Conservation (phyloP, 2,888 invertebrate species). For the Laspeyria flexula region DNA sequence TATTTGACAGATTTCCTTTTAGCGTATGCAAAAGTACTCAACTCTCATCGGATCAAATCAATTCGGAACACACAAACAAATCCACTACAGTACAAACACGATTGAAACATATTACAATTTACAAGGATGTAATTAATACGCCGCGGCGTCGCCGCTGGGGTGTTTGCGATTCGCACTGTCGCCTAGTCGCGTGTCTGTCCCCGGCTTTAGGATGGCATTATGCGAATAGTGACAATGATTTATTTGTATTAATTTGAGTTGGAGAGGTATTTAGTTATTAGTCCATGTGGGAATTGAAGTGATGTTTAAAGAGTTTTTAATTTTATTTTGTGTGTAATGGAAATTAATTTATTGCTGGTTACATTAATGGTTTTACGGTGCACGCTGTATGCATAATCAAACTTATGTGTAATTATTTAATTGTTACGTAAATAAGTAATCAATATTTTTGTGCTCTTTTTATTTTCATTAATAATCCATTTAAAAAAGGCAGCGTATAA, state of each 20-base stretch:
- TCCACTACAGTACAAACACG: neutral
- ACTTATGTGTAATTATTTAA: no score
- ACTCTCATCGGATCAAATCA: neutral
- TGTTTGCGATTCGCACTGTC: constrained; percentile 58
- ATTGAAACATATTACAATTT: constrained; percentile 36
- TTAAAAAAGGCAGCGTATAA: no score
- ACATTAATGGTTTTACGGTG: no score
- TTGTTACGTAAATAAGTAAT: no score
- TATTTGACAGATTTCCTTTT: no score
- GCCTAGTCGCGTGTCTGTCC: constrained; percentile 44
- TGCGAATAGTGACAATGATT: constrained; percentile 26
- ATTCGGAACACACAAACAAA: neutral
- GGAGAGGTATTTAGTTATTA: constrained; percentile 28
- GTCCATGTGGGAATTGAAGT: constrained; percentile 8
- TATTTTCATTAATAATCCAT: no score
- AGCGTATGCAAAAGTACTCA: no score
- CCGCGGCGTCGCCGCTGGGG: constrained; percentile 47
- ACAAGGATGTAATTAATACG: constrained; percentile 49
- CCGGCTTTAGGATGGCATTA: constrained; percentile 33
- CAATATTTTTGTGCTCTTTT: no score
- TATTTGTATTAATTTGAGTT: constrained; percentile 24
- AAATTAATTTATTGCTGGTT: no score
- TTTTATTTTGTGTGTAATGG: no score
- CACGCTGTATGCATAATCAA: no score
- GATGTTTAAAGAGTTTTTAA: neutral